Percentiles rank a stretch among this genome's conserved stretches.
Evolutionary conservation across 2,888 invertebrate genomes (phyloP).

Genomic region (Mechanitis messenoides): DNA sequence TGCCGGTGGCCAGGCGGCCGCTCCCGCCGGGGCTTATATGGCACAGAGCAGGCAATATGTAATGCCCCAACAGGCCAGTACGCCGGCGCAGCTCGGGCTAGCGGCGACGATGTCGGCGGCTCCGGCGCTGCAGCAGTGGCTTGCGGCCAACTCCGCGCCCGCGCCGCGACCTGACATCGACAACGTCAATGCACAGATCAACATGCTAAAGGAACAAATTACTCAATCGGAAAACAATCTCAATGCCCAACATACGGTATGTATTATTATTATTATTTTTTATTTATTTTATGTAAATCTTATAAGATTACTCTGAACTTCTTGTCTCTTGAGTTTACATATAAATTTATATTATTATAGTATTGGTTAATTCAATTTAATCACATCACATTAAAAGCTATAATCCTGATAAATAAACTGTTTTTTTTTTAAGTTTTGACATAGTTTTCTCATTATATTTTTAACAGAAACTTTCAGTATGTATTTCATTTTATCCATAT

Average conservation of each 20-base stretch:
- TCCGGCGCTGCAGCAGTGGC: slow-evolving; percentile 68
- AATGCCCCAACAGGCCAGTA: slow-evolving; percentile 75
- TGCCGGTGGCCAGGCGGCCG: slow-evolving; percentile 72
- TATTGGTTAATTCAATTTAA: no score
- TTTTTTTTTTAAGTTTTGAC: slow-evolving; percentile 13
- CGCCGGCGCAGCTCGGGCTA: slow-evolving; percentile 76
- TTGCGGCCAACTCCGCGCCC: slow-evolving; percentile 63
- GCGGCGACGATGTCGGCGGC: slow-evolving; percentile 72
- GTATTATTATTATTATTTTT: slow-evolving; percentile 33
- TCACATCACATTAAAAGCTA: no score
- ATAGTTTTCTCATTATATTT: background rate
- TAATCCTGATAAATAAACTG: background rate
- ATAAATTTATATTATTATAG: no score
- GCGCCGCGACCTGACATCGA: slow-evolving; percentile 59
- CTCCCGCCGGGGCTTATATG: slow-evolving; percentile 74
- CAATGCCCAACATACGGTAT: slow-evolving; percentile 94
- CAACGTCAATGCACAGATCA: slow-evolving; percentile 85
- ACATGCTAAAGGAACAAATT: slow-evolving; percentile 91
- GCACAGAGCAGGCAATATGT: slow-evolving; percentile 77
- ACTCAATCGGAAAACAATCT: slow-evolving; percentile 97
- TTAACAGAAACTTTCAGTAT: slow-evolving; percentile 19
- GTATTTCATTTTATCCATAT: slow-evolving; percentile 1
- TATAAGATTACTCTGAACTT: no score
- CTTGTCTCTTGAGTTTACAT: no score
- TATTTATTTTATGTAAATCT: background rate